A percentile compares a stretch with the other conserved stretches of the same genome.
Conservation (phyloP, 2,797 vertebrate genomes). For the Masticophis lateralis region DNA sequence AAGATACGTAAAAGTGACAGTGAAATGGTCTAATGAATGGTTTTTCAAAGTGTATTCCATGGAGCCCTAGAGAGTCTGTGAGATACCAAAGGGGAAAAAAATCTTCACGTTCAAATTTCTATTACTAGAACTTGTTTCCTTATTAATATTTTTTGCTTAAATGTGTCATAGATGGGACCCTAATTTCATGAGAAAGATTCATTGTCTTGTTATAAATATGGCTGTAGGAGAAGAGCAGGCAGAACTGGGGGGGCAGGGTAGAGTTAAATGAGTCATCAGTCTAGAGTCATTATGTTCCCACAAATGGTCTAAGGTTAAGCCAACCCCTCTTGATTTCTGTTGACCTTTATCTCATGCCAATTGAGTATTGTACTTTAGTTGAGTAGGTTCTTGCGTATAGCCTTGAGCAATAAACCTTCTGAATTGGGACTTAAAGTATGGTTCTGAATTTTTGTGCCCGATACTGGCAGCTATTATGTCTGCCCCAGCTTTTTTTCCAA, state of each 20-base stretch:
- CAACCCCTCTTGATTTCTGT: background rate
- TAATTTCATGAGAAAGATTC: background rate
- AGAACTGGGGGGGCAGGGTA: background rate
- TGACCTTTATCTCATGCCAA: background rate
- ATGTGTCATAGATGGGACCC: background rate
- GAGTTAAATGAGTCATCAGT: background rate
- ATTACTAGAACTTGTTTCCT: background rate
- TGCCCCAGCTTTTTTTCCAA: background rate
- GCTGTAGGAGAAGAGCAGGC: background rate
- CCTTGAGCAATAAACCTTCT: background rate
- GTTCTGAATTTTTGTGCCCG: background rate
- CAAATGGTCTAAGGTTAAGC: background rate
- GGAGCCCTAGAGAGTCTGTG: background rate
- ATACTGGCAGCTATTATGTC: background rate
- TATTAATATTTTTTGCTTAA: background rate
- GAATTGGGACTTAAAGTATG: background rate
- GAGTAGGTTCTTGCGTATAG: background rate
- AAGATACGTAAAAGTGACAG: background rate
- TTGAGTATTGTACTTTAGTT: background rate
- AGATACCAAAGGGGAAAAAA: background rate
- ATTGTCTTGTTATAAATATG: background rate
- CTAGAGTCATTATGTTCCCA: background rate
- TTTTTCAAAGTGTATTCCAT: background rate
- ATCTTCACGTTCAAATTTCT: background rate
- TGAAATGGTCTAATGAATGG: background rate